Percentiles rank a stretch among this genome's conserved stretches.
Evolutionary conservation across 2,113 vertebrate species (phyloP).

Genomic region (Drymodes brunneopygia): DNA sequence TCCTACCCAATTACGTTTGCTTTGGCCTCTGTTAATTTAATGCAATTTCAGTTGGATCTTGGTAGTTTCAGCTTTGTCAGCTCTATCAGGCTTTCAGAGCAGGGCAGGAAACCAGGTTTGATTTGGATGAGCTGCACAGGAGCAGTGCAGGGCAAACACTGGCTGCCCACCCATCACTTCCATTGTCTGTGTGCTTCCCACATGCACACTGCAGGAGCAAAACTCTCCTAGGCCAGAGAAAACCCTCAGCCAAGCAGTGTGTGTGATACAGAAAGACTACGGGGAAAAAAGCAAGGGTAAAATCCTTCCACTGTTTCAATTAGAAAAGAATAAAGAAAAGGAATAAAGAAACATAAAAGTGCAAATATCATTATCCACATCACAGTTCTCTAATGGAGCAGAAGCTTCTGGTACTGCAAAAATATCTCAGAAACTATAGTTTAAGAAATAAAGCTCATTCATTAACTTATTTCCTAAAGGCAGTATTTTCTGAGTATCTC

Average conservation of each 20-base stretch:
- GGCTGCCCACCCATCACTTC: neutral
- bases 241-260: neutral
- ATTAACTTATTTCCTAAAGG: neutral
- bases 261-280: accelerated
- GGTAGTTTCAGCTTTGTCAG: neutral
- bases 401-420: neutral
- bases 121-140: neutral
- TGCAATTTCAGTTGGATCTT: neutral
- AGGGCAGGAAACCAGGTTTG: neutral
- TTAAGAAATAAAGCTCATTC: neutral
- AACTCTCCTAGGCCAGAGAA: neutral
- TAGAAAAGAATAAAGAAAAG: neutral
- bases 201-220: accelerated
- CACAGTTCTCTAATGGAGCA: neutral
- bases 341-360: neutral
- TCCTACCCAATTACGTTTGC: neutral
- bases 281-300: neutral
- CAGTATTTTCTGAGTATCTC: neutral
- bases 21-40: neutral
- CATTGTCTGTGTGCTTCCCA: neutral
- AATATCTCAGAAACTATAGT: neutral
- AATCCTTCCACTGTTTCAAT: neutral
- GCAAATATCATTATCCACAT: neutral
- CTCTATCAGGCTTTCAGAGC: neutral
- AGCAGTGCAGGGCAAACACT: neutral